These are phyloP conservation scores for Oscheius sp. DNA, from an alignment of 2,888 invertebrate genomes.

Conservation along the genomic window DNA sequence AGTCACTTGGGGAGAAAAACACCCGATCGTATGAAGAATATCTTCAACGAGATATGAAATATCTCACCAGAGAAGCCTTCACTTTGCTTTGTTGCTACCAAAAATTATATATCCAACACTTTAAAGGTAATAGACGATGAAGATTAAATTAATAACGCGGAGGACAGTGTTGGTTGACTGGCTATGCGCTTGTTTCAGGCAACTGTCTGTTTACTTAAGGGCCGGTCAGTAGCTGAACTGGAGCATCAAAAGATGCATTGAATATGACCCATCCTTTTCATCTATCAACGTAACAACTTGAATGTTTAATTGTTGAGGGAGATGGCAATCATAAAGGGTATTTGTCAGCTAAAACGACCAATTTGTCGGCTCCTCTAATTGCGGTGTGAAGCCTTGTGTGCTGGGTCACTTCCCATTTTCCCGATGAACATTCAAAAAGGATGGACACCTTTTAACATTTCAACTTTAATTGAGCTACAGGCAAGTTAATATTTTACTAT, in stretches of 20 bases:
- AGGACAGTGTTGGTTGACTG: conserved; percentile 18
- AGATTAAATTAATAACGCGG: not conserved
- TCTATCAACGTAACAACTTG: conserved; percentile 3
- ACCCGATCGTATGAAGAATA: not conserved
- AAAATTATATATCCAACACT: no score
- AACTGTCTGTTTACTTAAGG: conserved; percentile 14
- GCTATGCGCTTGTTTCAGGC: conserved; percentile 29
- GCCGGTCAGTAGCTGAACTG: conserved; percentile 26
- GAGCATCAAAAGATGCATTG: conserved; percentile 9
- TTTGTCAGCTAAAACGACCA: conserved; percentile 27
- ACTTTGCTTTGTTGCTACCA: no score
- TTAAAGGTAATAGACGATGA: no score
- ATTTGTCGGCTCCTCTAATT: conserved; percentile 17
- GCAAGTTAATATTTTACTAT: not conserved
- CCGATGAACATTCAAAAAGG: not conserved
- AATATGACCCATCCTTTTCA: not conserved
- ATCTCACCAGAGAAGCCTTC: no score
- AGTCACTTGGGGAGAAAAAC: not conserved
- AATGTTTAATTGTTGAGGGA: conserved; percentile 26
- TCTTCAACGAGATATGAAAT: not conserved
- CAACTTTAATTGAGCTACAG: not conserved
- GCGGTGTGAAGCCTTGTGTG: conserved; percentile 5
- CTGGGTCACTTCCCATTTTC: not conserved
- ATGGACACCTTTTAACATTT: conserved; percentile 16
- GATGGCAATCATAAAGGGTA: conserved; percentile 30